phyloP scores from a whole-genome alignment of 2,113 vertebrate genomes.

The Hydropotes inermis region DNA sequence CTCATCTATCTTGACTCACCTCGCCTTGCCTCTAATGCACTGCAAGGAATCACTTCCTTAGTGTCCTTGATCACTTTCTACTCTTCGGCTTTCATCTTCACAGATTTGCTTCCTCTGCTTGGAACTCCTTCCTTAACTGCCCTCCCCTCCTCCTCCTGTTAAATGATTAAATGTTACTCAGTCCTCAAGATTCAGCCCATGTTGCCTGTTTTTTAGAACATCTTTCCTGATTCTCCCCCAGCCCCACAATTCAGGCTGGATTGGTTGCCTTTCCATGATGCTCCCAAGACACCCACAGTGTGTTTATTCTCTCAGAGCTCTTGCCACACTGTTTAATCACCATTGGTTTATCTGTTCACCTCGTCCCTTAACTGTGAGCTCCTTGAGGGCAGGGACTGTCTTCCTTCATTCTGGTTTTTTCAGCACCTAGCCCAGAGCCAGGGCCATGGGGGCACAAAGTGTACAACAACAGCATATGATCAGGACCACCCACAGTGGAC shows the following conservation, averaged over 20 bases:
- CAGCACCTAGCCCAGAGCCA: neutral
- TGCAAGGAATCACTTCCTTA: neutral
- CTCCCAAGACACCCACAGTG: neutral
- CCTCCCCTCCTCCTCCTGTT: neutral
- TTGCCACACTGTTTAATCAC: neutral
- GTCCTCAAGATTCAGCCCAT: neutral
- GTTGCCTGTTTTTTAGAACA: neutral
- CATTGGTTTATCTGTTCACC: neutral
- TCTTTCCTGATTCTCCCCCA: neutral
- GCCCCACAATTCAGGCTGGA: neutral
- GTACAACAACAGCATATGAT: neutral
- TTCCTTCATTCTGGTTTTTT: neutral
- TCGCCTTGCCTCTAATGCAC: neutral
- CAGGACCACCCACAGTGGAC: neutral
- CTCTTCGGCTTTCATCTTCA: neutral
- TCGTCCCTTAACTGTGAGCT: neutral
- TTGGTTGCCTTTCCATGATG: neutral
- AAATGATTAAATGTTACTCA: neutral
- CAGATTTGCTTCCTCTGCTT: neutral
- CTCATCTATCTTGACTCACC: neutral
- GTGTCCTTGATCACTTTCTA: neutral
- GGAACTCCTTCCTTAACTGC: neutral
- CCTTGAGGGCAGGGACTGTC: neutral
- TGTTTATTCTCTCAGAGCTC: neutral
- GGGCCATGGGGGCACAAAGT: neutral